Conservation (phyloP, 2,888 invertebrate genomes). For the Rutpela maculata region DNA sequence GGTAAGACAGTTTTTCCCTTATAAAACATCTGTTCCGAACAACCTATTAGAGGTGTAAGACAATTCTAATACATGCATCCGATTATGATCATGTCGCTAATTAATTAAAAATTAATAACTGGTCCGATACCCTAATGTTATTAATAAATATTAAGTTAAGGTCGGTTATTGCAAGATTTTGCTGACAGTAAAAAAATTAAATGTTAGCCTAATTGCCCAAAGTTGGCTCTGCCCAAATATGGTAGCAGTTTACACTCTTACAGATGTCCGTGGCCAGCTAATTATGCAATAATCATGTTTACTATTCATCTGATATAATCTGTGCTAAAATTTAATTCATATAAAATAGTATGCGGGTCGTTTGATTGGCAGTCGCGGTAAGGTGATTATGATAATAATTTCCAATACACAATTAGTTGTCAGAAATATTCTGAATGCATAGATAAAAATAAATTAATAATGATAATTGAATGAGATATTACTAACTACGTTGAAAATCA, state of each 20-base stretch:
- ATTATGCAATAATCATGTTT: background rate
- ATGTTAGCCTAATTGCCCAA: constrained; percentile 50
- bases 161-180: background rate
- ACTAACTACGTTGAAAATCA: no score
- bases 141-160: background rate
- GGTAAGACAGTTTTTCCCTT: constrained; percentile 1
- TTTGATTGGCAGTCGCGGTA: background rate
- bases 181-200: background rate
- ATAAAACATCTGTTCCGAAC: background rate
- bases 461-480: no score
- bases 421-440: background rate
- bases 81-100: background rate
- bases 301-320: background rate
- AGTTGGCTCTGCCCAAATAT: constrained; percentile 46
- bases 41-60: background rate
- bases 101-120: background rate
- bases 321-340: background rate
- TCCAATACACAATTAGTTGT: background rate
- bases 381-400: background rate
- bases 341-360: background rate
- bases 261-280: constrained; percentile 26
- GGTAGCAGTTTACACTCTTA: constrained; percentile 51
- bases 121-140: background rate
- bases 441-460: background rate
- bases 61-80: background rate